Evolutionary conservation across 2,113 vertebrate genomes (phyloP).

Genomic region (Laterallus jamaicensis): DNA sequence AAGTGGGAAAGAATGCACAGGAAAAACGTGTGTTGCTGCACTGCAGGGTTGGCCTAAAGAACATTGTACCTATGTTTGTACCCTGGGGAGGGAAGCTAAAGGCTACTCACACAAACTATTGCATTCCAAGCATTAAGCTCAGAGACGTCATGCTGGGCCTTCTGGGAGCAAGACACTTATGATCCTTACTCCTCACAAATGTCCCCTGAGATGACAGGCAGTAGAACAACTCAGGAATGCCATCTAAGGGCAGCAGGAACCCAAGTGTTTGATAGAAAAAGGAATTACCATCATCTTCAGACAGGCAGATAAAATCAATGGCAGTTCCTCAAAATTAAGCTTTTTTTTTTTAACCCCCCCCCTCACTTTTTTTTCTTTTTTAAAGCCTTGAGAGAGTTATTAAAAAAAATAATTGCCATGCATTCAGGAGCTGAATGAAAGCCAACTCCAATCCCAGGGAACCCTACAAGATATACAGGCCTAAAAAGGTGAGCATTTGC

Average conservation of each 20-base stretch:
- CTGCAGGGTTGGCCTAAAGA: background rate
- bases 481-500: background rate
- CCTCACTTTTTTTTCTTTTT: background rate
- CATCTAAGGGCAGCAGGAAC: background rate
- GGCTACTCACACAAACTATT: background rate
- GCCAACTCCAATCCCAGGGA: background rate
- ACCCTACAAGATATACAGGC: background rate
- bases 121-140: background rate
- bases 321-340: background rate
- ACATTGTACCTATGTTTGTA: background rate
- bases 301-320: background rate
- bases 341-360: background rate
- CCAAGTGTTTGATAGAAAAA: background rate
- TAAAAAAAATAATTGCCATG: background rate
- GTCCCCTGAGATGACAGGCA: background rate
- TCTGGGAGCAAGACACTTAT: background rate
- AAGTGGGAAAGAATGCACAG: background rate
- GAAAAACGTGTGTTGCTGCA: background rate
- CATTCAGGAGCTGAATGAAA: background rate
- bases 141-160: background rate
- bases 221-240: background rate
- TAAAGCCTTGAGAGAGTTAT: background rate
- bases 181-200: background rate
- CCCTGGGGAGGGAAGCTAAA: background rate
- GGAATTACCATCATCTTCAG: background rate